Evolutionary conservation across 2,888 invertebrate species (phyloP), one percentile per base, ranked within the genome.

Genomic region (Calameuta pallipes): DNA sequence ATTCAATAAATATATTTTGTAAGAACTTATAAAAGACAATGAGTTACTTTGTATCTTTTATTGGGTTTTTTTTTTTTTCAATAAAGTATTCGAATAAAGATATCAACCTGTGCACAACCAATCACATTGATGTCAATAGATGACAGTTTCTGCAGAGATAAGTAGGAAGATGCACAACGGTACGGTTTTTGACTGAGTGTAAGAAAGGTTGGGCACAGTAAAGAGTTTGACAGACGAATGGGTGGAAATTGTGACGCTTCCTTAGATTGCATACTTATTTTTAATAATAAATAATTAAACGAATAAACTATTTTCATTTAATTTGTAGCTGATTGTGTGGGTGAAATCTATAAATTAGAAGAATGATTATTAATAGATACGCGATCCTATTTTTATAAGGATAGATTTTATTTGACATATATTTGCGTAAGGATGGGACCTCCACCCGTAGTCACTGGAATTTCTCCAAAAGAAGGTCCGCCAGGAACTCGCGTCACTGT

Each of bases 391-490:
- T 56, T 56, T 56, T 56, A 56, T 56, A 56, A 56, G 56, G 56
- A 23, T 9, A 23, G 2, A 23, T 56, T 23, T 9, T 56, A 56
- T 56, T 56, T 56, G 23, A 56, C 56, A 23, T 23, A 56, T 41
- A 41, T 41, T 56, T 56, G 23, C 15, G 15, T 9, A 56, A 56
- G 56, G 9, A 95, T 96, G 95, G 95, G 94, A 76, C 96, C 95
- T 80, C 95, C 95, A 83, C 98, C 98, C 13, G 95, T 97, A 78
- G 98, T 99, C 31, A 98, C 98, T 73, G 99, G 99, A 35, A 95
- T 99, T 81, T 99, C 99, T 4, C 99, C 99, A 0, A 99, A 98
- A 89, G 99, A 99, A 93, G 99, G 99, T 0, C 98, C 98, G 71
- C 99, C 99, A 13, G 99, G 99, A 12, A 99, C 99, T 1, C 94